Base-by-base conservation (phyloP, 2,888 invertebrate species). In the Synergus laeviventris region DNA sequence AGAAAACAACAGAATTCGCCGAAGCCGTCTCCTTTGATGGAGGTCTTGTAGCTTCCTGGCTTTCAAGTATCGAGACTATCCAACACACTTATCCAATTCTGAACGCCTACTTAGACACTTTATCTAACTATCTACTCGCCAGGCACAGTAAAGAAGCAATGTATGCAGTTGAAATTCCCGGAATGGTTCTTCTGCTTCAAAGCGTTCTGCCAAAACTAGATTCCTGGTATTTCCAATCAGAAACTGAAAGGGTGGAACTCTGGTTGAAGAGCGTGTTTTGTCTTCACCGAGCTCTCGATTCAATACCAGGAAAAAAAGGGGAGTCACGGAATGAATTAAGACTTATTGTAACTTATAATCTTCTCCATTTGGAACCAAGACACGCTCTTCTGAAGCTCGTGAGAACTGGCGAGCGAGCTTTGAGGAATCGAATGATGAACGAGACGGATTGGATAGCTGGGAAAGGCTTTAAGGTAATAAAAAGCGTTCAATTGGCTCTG, bases 401-500 rank as follows among this genome's bases (percentile, higher is more conserved):
- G 0, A 85, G 91, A 36, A 89, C 89, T 0, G 91, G 91, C 0
- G 91, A 91, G 59, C 87, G 85, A 18, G 86, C 84, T 36, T 78
- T 91, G 31, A 86, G 89, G 39, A 88, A 86, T 16, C 89, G 89
- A 76, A 91, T 91, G 91, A 88, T 90, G 82, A 87, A 88, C 14
- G 91, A 91, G 76, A 90, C 90, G 0, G 90, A 91, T 75, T 91
- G 91, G 91, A 87, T 91, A 11, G 86, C 86, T 60, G 91, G 91
- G 1, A 90, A 90, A 77, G 91, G 91, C 16, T 89, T 89, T 62
- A 90, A 90, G 77, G 86, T 88, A 74, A 91, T 90, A 66, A 90
- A 88, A 59, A 91, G 89, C 75, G 91, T 91, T 4, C 91, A 91
- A 70, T 74, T 91, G 18, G 90, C 91, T 0, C 77, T 91, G 0